Conservation (phyloP, 2,113 vertebrate genomes). For the Herpailurus yagouaroundi region DNA sequence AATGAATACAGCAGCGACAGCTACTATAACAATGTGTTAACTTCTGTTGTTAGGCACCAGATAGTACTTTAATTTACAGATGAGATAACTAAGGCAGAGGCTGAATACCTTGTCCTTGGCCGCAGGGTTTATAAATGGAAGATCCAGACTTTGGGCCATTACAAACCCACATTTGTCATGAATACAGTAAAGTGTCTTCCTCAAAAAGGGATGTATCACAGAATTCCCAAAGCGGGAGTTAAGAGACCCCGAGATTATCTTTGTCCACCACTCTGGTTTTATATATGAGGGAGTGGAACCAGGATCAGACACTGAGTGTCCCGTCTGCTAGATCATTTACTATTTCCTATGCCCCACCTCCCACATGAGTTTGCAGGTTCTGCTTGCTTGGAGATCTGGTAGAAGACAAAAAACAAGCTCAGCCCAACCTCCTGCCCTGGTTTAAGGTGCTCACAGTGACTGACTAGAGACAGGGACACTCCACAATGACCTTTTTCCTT, state of each 20-base stretch:
- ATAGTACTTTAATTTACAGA: conserved; percentile 17
- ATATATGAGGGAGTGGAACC: not conserved
- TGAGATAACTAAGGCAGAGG: conserved; percentile 26
- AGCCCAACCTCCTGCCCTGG: not conserved
- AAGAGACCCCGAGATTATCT: not conserved
- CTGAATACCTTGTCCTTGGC: not conserved
- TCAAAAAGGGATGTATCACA: not conserved
- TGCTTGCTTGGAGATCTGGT: not conserved
- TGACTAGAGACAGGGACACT: not conserved
- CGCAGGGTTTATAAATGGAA: not conserved
- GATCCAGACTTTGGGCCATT: not conserved
- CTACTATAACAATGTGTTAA: not conserved
- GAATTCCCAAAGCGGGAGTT: not conserved
- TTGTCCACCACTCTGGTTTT: not conserved
- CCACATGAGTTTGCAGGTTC: not conserved
- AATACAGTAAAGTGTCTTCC: not conserved
- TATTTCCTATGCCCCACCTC: not conserved
- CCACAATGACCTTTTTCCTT: not conserved
- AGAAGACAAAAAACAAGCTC: not conserved
- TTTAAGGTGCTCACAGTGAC: not conserved
- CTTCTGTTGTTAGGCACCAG: not conserved
- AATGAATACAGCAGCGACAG: not conserved
- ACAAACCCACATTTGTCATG: not conserved
- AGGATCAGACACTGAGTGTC: not conserved
- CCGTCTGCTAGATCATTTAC: not conserved